Percentiles rank a stretch among this genome's conserved stretches.
phyloP scores from a whole-genome alignment of 2,888 invertebrate genomes.

The Lasioglossum figueresi region DNA sequence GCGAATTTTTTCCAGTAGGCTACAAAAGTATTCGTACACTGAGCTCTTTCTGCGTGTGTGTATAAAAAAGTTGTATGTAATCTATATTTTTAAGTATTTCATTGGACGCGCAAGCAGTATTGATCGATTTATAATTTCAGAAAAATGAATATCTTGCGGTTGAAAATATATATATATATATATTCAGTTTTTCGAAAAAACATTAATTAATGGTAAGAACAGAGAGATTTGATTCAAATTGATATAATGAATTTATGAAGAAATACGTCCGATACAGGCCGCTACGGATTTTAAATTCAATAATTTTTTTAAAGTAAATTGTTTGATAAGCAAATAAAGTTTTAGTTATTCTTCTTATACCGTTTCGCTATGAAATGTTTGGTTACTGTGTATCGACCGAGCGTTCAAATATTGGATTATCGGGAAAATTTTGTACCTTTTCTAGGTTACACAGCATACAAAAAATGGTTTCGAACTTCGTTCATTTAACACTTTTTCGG shows the following conservation, averaged over 20 bases:
- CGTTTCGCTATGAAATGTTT: not conserved
- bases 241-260: not conserved
- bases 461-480: not conserved
- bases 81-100: conserved; percentile 1
- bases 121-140: not conserved
- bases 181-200: not conserved
- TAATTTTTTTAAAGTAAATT: not conserved
- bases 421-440: not conserved
- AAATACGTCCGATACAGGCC: too few species aligned
- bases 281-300: not conserved
- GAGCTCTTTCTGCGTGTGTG: not conserved
- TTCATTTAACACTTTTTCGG: not conserved
- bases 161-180: too few species aligned
- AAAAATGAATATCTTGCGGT: not conserved
- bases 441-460: not conserved
- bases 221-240: not conserved
- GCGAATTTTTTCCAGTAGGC: not conserved
- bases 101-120: not conserved
- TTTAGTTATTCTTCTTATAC: not conserved
- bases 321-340: not conserved
- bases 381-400: not conserved
- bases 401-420: not conserved
- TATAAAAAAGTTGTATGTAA: not conserved
- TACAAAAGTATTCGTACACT: not conserved
- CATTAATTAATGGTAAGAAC: not conserved